Conservation (phyloP, 2,113 vertebrate species). For the Alligator mississippiensis region DNA sequence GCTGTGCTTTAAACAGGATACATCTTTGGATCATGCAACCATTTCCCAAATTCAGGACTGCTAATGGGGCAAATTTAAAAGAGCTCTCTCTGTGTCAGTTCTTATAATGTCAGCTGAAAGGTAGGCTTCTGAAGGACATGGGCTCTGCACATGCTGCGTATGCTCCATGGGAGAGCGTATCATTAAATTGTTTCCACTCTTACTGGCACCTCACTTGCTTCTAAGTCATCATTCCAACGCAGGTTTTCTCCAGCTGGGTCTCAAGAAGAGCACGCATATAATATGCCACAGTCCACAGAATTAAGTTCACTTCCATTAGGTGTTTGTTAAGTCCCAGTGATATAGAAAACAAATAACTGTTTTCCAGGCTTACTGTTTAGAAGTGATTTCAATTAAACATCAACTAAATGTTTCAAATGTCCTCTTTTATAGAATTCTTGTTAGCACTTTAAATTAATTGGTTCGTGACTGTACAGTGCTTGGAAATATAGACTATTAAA, state of each 20-base stretch:
- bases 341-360: background rate
- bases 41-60: background rate
- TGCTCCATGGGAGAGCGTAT: background rate
- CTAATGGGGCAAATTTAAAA: background rate
- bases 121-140: background rate
- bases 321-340: slow-evolving; percentile 21
- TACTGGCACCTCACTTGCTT: background rate
- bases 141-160: background rate
- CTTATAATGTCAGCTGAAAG: background rate
- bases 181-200: background rate
- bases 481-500: slow-evolving; percentile 49
- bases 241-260: background rate
- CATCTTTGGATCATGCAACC: background rate
- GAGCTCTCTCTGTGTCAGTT: background rate
- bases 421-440: slow-evolving; percentile 39
- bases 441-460: slow-evolving; percentile 56
- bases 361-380: slow-evolving; percentile 10
- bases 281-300: too few relatives aligned
- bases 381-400: slow-evolving; percentile 56
- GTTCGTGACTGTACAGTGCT: slow-evolving; percentile 2
- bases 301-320: slow-evolving; percentile 1
- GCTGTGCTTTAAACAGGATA: background rate
- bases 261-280: background rate
- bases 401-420: slow-evolving; percentile 55
- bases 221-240: background rate